Conservation (phyloP, 1,140 invertebrate species). For the Ericerus pela region DNA sequence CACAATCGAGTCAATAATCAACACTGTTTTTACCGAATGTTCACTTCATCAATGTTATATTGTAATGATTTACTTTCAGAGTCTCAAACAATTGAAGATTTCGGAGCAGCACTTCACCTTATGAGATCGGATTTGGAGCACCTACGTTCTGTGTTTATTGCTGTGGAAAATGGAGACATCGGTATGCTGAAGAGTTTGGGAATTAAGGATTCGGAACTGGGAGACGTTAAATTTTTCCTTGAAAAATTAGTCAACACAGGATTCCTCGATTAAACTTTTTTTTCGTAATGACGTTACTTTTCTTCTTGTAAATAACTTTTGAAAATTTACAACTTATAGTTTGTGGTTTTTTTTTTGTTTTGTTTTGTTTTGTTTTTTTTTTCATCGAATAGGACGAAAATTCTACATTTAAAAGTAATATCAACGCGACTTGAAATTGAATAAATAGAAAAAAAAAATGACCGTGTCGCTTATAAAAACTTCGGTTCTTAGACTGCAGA, state of each 20-base stretch:
- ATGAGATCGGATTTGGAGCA: constrained; percentile 80
- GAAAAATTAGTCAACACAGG: constrained; percentile 93
- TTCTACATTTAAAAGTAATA: too few relatives aligned
- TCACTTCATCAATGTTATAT: too few relatives aligned
- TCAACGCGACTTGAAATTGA: too few relatives aligned
- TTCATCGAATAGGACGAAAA: too few relatives aligned
- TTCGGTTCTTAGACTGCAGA: too few relatives aligned
- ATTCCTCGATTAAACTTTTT: constrained; percentile 60
- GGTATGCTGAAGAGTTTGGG: constrained; percentile 85
- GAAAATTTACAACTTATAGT: too few relatives aligned
- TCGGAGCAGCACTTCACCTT: constrained; percentile 69
- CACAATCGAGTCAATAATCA: too few relatives aligned
- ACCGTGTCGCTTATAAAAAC: too few relatives aligned
- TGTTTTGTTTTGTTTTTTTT: too few relatives aligned
- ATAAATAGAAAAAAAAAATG: too few relatives aligned
- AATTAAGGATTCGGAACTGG: constrained; percentile 86
- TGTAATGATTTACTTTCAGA: constrained; percentile 41
- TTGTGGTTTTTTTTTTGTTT: too few relatives aligned
- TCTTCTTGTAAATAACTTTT: constrained; percentile 14
- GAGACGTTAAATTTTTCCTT: constrained; percentile 94
- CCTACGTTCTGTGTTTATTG: constrained; percentile 84
- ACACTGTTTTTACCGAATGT: too few relatives aligned
- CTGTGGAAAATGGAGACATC: constrained; percentile 87
- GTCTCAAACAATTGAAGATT: constrained; percentile 91
- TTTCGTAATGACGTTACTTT: constrained; percentile 3